These are phyloP conservation scores for Andrena camellia DNA, from an alignment of 2,888 invertebrate genomes.

Conservation along the genomic window DNA sequence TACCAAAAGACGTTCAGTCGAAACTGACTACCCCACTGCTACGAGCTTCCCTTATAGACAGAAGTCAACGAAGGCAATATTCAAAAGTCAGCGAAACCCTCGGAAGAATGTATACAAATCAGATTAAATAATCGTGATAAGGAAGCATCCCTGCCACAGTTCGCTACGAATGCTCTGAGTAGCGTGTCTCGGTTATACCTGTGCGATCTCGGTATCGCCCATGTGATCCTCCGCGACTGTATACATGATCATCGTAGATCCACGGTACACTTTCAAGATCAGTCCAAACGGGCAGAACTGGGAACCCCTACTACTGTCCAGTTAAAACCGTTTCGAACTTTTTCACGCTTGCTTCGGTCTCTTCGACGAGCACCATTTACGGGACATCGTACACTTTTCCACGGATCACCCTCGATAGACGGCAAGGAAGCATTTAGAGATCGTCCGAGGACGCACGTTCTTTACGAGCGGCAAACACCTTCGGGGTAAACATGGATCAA, in stretches of 20 bases:
- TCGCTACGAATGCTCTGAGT: background rate
- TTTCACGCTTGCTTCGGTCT: conserved; percentile 38
- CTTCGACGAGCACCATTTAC: conserved; percentile 59
- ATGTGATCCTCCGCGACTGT: conserved; percentile 85
- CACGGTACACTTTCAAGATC: conserved; percentile 18
- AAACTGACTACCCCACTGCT: no score
- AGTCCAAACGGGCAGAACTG: conserved; percentile 21
- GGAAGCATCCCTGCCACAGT: background rate
- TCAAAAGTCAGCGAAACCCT: no score
- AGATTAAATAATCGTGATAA: background rate
- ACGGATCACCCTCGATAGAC: conserved; percentile 41
- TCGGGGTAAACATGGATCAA: conserved; percentile 41
- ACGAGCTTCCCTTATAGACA: no score
- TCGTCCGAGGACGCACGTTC: conserved; percentile 20
- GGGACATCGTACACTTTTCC: conserved; percentile 78
- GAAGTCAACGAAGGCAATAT: no score
- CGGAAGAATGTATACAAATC: background rate
- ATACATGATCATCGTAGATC: conserved; percentile 82
- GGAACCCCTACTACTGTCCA: background rate
- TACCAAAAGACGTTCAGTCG: no score
- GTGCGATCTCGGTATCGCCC: conserved; percentile 87
- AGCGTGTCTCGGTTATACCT: conserved; percentile 83
- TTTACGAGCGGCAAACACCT: conserved; percentile 34
- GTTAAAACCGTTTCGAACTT: conserved; percentile 11
- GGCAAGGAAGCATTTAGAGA: conserved; percentile 67